Conservation (phyloP, 2,113 vertebrate species). For the Mesoclemmys tuberculata region DNA sequence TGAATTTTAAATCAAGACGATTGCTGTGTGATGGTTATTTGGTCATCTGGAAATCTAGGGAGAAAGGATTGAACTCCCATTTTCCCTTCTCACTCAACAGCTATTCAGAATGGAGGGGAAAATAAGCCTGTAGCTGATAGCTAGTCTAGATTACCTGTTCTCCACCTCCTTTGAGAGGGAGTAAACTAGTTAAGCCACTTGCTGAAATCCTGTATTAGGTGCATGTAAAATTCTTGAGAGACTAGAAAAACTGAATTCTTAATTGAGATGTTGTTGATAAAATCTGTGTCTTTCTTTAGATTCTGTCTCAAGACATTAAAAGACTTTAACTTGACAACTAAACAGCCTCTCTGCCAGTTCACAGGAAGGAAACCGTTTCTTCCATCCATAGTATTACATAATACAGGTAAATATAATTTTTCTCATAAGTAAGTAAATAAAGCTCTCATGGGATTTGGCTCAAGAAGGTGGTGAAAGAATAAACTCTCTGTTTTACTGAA, state of each 20-base stretch:
- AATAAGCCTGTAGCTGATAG: rapidly evolving
- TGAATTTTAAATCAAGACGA: rapidly evolving
- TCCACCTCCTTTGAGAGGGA: rapidly evolving
- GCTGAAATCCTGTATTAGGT: background rate
- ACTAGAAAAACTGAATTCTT: background rate
- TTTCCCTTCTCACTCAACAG: background rate
- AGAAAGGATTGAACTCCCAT: background rate
- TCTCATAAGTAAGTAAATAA: background rate
- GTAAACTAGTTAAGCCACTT: background rate
- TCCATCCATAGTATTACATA: background rate
- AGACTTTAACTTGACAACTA: background rate
- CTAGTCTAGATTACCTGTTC: rapidly evolving
- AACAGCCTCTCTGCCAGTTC: conserved; percentile 53
- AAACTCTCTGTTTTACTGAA: background rate
- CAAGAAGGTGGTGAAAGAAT: rapidly evolving
- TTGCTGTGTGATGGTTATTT: background rate
- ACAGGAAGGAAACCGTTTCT: background rate
- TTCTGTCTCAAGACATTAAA: conserved; percentile 38
- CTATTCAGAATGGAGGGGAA: background rate
- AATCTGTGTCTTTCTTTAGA: conserved; percentile 32
- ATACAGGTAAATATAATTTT: conserved; percentile 64
- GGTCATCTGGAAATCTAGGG: background rate
- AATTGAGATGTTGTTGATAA: background rate
- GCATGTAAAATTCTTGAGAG: rapidly evolving
- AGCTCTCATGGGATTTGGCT: rapidly evolving